Percentiles rank a stretch among this genome's conserved stretches.
Conservation (phyloP, 2,113 vertebrate species). For the Anhinga anhinga region DNA sequence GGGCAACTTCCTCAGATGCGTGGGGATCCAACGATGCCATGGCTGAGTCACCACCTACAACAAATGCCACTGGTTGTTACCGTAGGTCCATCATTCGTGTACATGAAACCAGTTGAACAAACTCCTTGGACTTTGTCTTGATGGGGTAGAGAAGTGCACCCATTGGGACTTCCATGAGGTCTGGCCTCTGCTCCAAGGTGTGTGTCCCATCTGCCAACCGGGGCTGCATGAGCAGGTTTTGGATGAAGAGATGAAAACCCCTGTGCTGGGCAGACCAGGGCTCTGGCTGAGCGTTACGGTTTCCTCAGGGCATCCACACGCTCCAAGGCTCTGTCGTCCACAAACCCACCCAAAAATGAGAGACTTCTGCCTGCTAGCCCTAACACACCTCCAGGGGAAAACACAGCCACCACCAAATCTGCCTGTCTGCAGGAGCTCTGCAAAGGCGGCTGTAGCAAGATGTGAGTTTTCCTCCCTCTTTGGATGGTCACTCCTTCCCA, state of each 20-base stretch:
- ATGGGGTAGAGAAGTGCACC: neutral
- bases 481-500: neutral
- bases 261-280: neutral
- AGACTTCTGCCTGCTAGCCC: neutral
- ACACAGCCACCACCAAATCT: neutral
- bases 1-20: neutral
- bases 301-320: neutral
- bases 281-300: neutral
- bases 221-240: neutral
- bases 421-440: neutral
- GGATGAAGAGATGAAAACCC: neutral
- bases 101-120: neutral
- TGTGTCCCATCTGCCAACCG: neutral
- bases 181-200: neutral
- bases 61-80: neutral
- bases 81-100: accelerated
- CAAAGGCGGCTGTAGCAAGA: neutral
- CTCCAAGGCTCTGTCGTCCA: neutral
- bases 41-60: neutral
- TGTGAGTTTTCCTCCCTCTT: neutral
- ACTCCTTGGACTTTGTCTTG: neutral
- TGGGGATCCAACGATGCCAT: neutral
- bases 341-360: neutral
- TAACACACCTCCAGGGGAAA: neutral
- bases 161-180: neutral